phyloP scores from a whole-genome alignment of 2,888 invertebrate genomes.

The Amaurobius ferox region DNA sequence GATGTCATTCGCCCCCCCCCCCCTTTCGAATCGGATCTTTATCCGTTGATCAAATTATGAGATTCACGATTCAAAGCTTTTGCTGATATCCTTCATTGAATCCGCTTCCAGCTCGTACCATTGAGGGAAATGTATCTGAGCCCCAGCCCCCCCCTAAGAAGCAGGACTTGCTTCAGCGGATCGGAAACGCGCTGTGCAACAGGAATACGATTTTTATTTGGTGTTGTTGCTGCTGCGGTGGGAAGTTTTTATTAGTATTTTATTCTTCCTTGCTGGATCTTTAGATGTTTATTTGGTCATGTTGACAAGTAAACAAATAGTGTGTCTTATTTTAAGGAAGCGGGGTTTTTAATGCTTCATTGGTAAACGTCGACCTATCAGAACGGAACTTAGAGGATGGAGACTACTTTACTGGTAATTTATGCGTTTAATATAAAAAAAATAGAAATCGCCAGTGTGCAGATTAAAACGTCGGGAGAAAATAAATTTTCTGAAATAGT shows the following conservation, averaged over 20 bases:
- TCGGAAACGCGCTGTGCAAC: slow-evolving; percentile 62
- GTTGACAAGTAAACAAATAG: background rate
- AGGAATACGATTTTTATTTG: slow-evolving; percentile 54
- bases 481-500: too few species aligned
- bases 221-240: slow-evolving; percentile 21
- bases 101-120: slow-evolving; percentile 10
- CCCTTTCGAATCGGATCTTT: slow-evolving; percentile 61
- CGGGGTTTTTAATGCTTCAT: background rate
- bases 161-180: slow-evolving; percentile 36
- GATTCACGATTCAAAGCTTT: slow-evolving; percentile 63
- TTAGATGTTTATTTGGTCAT: slow-evolving; percentile 1
- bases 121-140: slow-evolving; percentile 20
- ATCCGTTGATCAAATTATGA: slow-evolving; percentile 71
- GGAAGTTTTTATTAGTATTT: background rate
- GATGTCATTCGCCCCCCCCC: slow-evolving; percentile 16
- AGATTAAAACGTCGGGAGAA: too few species aligned
- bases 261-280: background rate
- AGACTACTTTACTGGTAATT: too few species aligned
- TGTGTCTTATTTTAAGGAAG: background rate
- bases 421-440: too few species aligned
- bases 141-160: slow-evolving; percentile 5
- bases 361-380: background rate
- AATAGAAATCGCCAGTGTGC: too few species aligned
- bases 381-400: too few species aligned
- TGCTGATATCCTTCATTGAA: slow-evolving; percentile 66